phyloP scores from a whole-genome alignment of 1,140 invertebrate species.

The Penaeus vannamei region DNA sequence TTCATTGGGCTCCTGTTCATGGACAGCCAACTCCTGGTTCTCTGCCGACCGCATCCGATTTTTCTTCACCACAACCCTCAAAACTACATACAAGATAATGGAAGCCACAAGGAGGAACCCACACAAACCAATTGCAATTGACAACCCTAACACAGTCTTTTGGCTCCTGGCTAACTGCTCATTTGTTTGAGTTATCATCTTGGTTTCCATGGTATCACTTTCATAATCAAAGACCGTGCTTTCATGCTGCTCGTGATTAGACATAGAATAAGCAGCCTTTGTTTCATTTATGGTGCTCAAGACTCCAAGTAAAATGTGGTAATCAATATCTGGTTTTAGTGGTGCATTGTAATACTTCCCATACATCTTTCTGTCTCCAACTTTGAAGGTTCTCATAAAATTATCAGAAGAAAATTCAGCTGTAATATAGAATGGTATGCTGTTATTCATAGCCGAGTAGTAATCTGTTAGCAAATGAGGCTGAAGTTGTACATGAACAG shows the following conservation, averaged over 20 bases:
- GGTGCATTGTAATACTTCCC: constrained; percentile 86
- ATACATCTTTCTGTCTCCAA: constrained; percentile 84
- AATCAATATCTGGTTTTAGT: constrained; percentile 71
- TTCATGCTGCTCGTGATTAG: constrained; percentile 62
- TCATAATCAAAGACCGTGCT: constrained; percentile 45
- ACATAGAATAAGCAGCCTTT: constrained; percentile 60
- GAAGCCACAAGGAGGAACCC: constrained; percentile 63
- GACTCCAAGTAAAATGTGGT: constrained; percentile 79
- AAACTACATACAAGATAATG: constrained; percentile 61
- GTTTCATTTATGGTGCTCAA: constrained; percentile 68
- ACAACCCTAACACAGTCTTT: constrained; percentile 60
- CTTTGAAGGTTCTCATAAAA: constrained; percentile 76
- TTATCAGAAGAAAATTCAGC: constrained; percentile 79
- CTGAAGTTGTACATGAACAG: constrained; percentile 76
- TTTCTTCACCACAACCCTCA: constrained; percentile 59
- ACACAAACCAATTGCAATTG: constrained; percentile 66
- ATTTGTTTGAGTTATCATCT: background rate
- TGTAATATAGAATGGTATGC: constrained; percentile 84
- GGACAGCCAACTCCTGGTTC: constrained; percentile 54
- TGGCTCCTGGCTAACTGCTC: constrained; percentile 37
- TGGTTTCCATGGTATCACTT: background rate
- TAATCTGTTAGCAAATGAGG: constrained; percentile 76
- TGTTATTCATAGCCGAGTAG: constrained; percentile 76
- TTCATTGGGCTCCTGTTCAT: constrained; percentile 55
- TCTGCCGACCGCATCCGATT: constrained; percentile 45